A percentile compares a stretch with the other conserved stretches of the same genome.
phyloP scores from a whole-genome alignment of 2,888 invertebrate species.

The Hypolimnas misippus region DNA sequence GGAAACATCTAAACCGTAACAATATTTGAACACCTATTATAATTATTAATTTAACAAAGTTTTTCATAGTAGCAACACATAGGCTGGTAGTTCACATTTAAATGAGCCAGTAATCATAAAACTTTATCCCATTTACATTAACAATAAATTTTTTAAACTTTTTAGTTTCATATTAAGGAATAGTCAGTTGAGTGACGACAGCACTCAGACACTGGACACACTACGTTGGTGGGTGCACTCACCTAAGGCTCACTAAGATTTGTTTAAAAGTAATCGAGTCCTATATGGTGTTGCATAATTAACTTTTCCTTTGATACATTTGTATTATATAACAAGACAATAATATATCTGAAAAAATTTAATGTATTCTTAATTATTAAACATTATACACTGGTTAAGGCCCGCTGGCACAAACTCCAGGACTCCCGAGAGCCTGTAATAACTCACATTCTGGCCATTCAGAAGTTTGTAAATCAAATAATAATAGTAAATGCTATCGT shows the following conservation, averaged over 20 bases:
- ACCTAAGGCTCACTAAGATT: slow-evolving; percentile 78
- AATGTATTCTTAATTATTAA: slow-evolving; percentile 81
- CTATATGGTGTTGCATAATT: slow-evolving; percentile 67
- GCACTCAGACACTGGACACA: slow-evolving; percentile 54
- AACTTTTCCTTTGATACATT: slow-evolving; percentile 78
- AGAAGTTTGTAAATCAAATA: slow-evolving; percentile 59
- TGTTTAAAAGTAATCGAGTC: slow-evolving; percentile 67
- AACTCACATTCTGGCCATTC: slow-evolving; percentile 64
- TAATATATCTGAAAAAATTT: slow-evolving; percentile 84
- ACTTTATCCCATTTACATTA: slow-evolving; percentile 80
- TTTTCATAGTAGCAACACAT: slow-evolving; percentile 73
- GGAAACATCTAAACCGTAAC: slow-evolving; percentile 82
- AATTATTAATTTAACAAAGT: slow-evolving; percentile 80
- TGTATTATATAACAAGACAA: slow-evolving; percentile 84
- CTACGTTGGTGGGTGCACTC: slow-evolving; percentile 67
- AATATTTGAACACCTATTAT: slow-evolving; percentile 83
- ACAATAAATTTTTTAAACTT: slow-evolving; percentile 72
- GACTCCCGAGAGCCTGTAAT: slow-evolving; percentile 61
- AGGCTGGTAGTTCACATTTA: slow-evolving; percentile 72
- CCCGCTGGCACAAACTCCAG: slow-evolving; percentile 68
- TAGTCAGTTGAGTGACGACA: slow-evolving; percentile 53
- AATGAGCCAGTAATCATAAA: slow-evolving; percentile 80
- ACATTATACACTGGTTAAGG: slow-evolving; percentile 81
- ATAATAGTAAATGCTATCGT: slow-evolving; percentile 61
- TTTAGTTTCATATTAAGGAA: slow-evolving; percentile 69